Percentiles rank a stretch among this genome's conserved stretches.
Evolutionary conservation across 2,888 invertebrate genomes (phyloP).

Genomic region (Bursaphelenchus okinawaensis): DNA sequence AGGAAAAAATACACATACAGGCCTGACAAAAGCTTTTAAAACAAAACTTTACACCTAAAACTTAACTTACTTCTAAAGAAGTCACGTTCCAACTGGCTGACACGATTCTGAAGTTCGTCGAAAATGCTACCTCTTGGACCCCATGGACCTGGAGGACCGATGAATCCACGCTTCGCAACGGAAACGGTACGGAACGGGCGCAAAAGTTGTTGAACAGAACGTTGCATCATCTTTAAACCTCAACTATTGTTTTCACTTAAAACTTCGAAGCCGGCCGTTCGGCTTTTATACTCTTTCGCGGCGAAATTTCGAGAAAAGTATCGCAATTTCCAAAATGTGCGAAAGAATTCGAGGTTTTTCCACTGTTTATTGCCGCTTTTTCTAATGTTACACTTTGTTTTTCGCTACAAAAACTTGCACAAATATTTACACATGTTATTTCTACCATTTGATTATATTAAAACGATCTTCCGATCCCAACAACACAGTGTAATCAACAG

Average conservation of each 20-base stretch:
- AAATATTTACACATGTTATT: no score
- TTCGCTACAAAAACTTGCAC: no score
- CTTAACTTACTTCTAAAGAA: conserved; percentile 6
- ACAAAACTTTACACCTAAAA: not conserved
- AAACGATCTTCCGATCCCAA: no score
- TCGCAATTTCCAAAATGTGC: not conserved
- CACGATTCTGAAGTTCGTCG: conserved; percentile 4
- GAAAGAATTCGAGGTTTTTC: not conserved
- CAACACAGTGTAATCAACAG: no score
- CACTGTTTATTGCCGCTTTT: not conserved
- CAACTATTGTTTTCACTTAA: not conserved
- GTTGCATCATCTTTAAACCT: not conserved
- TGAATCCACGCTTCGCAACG: conserved; percentile 8
- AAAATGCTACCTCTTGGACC: not conserved
- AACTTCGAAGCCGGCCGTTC: not conserved
- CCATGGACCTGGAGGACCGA: conserved; percentile 6
- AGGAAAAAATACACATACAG: not conserved
- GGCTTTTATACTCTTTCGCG: not conserved
- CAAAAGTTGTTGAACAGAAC: not conserved
- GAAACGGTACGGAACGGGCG: not conserved
- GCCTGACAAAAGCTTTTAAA: no score
- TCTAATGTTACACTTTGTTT: no score
- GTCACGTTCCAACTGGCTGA: conserved; percentile 14
- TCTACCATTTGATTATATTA: no score
- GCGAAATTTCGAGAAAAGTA: not conserved